Percentiles rank a stretch among this genome's conserved stretches.
These are phyloP conservation scores for Clistopyga incitator DNA, from an alignment of 2,888 invertebrate genomes.

Conservation along the genomic window DNA sequence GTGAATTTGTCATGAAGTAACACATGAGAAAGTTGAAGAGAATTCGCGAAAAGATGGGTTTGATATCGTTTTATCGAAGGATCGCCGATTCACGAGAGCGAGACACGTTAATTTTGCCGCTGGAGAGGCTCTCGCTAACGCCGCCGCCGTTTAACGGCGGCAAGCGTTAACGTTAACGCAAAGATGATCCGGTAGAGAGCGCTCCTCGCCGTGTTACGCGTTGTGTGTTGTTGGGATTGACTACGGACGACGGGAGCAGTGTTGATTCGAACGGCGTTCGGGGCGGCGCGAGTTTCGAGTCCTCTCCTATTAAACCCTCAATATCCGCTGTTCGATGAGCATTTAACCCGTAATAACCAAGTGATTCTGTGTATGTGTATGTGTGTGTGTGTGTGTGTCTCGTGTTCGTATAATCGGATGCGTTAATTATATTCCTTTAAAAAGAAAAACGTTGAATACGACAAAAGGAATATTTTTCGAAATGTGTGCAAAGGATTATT, in stretches of 20 bases:
- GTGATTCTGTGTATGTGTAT: not conserved
- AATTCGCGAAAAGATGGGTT: conserved; percentile 49
- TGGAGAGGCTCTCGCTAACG: not conserved
- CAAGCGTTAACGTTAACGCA: conserved; percentile 44
- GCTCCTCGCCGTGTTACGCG: conserved; percentile 48
- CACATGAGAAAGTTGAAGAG: not conserved
- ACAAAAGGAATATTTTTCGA: not conserved
- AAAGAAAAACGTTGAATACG: conserved; percentile 8
- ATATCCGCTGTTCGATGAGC: not conserved
- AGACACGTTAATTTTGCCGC: conserved; percentile 62
- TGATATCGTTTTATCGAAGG: conserved; percentile 6
- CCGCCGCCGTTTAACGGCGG: conserved; percentile 35
- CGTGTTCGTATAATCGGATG: conserved; percentile 15
- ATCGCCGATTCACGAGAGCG: conserved; percentile 61
- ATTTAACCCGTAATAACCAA: not conserved
- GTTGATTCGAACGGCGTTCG: conserved; percentile 76
- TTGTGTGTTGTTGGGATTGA: conserved; percentile 63
- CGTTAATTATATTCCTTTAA: not conserved
- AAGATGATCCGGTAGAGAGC: conserved; percentile 68
- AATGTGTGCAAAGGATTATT: conserved; percentile 63
- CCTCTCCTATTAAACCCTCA: conserved; percentile 20
- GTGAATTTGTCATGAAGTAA: too few species aligned
- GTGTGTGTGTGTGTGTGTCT: not conserved
- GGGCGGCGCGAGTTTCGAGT: conserved; percentile 72
- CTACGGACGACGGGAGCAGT: conserved; percentile 70